Base-by-base conservation (phyloP, 2,113 vertebrate genomes). In the Passer domesticus region DNA sequence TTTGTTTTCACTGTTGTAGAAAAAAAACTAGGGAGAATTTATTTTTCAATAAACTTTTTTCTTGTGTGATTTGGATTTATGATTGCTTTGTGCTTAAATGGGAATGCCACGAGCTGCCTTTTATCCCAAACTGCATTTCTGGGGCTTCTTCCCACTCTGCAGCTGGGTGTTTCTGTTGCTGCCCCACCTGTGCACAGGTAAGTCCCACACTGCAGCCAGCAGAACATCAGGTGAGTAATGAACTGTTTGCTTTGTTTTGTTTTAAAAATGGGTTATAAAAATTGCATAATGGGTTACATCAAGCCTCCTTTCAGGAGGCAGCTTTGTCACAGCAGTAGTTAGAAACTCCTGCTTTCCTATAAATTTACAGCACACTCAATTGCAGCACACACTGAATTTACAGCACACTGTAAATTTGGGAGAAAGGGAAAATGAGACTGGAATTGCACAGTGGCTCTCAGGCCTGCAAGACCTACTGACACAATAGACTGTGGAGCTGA, bases 31-130 rank as follows among this genome's bases (percentile, higher is more conserved):
- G 98, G 98, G 96, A 98, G 98, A 98, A 98, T 99, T 99, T 99
- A 99, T 99, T 99, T 99, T 99, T 99, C 98, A 98, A 99, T 99
- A 99, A 98, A 99, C 97, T 96, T 98, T 98, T 97, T 98, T 98
- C 97, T 97, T 98, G 98, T 98, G 99, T 98, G 97, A 98, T 93
- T 93, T 90, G 89, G 92, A 93, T 96, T 91, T 89, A 79, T 92
- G 89, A 87, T 97, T 94, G 77, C 15, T 93, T 92, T 93, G 83
- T 96, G 93, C 68, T 87, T 93, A 72, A 90, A 84, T 76, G 66
- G 83, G 72, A 78, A 60, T 66, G 13, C 22, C 2, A 8, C 17
- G 53, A 92, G 62, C n/a, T 72, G 76, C 56, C 13, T 1, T 33
- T 87, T 60, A 59, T 22, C 67, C 50, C 12, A 28, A 30, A 19